Evolutionary conservation across 2,888 invertebrate species (phyloP).

Genomic region (Fragum whitleyi): DNA sequence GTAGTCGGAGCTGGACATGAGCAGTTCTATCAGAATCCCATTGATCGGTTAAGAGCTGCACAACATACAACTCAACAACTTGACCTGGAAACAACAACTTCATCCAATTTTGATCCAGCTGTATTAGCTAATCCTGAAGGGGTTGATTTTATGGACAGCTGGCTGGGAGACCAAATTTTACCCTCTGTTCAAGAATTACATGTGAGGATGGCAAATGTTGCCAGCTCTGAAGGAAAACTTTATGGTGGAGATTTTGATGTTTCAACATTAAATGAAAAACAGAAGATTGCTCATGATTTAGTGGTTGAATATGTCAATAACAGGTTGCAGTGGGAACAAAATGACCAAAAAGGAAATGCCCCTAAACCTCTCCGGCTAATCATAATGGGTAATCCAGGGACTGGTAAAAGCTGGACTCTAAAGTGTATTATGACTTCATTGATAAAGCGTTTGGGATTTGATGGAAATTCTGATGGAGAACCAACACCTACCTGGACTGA

Average conservation of each 20-base stretch:
- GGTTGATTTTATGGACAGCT: not conserved
- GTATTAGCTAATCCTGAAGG: conserved; percentile 5
- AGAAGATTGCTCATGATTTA: not conserved
- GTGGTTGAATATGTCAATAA: not conserved
- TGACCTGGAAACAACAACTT: too few species aligned
- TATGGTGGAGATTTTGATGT: too few species aligned
- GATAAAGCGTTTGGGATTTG: not conserved
- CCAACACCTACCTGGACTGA: not conserved
- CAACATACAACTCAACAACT: too few species aligned
- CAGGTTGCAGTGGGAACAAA: not conserved
- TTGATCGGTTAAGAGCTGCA: too few species aligned
- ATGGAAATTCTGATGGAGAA: not conserved
- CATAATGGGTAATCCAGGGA: not conserved
- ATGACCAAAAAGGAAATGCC: not conserved
- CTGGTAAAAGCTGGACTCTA: too few species aligned
- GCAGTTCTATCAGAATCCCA: not conserved
- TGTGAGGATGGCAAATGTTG: not conserved
- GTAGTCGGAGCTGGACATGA: not conserved
- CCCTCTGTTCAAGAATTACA: not conserved
- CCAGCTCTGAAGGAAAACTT: not conserved
- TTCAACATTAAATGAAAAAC: too few species aligned
- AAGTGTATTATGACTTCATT: not conserved
- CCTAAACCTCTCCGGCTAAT: not conserved
- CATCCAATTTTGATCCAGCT: not conserved
- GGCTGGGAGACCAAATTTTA: not conserved